Percentiles rank a stretch among this genome's conserved stretches.
Conservation (phyloP, 1,140 invertebrate species). For the Paracyclopina nana region DNA sequence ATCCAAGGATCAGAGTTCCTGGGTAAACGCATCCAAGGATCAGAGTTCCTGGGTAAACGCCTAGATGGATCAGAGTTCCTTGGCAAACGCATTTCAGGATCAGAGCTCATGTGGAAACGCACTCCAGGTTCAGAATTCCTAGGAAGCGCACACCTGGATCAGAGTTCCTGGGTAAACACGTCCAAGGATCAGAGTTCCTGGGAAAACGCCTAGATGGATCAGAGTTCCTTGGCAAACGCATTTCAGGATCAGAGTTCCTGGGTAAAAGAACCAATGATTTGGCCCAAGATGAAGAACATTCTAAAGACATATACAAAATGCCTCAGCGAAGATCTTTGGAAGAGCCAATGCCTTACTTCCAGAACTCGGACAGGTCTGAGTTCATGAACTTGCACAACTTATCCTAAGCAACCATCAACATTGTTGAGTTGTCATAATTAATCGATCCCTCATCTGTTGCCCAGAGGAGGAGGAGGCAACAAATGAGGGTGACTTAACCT, state of each 20-base stretch:
- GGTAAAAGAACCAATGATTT: neutral
- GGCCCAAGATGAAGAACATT: neutral
- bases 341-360: no score
- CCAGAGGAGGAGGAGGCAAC: no score
- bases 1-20: conserved; percentile 16
- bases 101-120: neutral
- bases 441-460: no score
- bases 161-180: neutral
- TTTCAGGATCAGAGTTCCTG: neutral
- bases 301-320: neutral
- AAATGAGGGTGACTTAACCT: no score
- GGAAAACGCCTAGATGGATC: neutral
- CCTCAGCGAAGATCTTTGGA: neutral
- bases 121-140: neutral
- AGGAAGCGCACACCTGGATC: conserved; percentile 2
- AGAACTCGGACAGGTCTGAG: no score
- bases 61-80: conserved; percentile 19
- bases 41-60: conserved; percentile 20
- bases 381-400: no score
- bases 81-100: conserved; percentile 9
- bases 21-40: conserved; percentile 17
- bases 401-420: no score
- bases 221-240: neutral
- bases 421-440: no score
- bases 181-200: no score